Percentiles rank a stretch among this genome's conserved stretches.
phyloP scores from a whole-genome alignment of 1,140 invertebrate genomes.

The Calliopsis andreniformis region DNA sequence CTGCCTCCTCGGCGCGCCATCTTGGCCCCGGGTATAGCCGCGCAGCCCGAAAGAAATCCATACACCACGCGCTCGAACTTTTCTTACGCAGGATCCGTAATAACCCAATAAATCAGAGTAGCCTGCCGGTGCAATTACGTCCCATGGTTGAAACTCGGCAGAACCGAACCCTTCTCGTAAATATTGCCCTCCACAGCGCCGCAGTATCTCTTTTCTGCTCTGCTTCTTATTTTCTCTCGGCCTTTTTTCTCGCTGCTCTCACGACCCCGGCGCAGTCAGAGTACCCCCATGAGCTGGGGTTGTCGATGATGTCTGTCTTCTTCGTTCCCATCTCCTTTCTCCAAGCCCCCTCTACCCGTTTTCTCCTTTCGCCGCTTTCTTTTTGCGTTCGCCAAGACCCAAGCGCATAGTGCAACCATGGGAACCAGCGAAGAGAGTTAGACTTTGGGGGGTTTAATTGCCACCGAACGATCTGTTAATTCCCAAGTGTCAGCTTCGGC shows the following conservation, averaged over 20 bases:
- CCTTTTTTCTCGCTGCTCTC: conserved; percentile 62
- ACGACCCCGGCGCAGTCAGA: conserved; percentile 61
- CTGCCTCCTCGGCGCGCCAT: conserved; percentile 22
- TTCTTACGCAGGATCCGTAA: conserved; percentile 74
- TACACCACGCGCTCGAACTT: conserved; percentile 67
- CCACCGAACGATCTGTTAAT: conserved; percentile 76
- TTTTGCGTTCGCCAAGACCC: conserved; percentile 40
- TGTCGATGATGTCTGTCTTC: conserved; percentile 55
- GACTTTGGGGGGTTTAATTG: conserved; percentile 74
- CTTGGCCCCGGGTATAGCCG: conserved; percentile 22
- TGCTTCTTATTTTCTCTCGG: conserved; percentile 21
- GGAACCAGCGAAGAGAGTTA: conserved; percentile 59
- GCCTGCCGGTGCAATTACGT: conserved; percentile 76
- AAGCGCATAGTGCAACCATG: conserved; percentile 59
- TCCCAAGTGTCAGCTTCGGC: conserved; percentile 75
- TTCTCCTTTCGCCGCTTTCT: conserved; percentile 33
- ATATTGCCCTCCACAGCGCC: conserved; percentile 71
- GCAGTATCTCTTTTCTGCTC: conserved; percentile 52
- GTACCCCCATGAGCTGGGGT: conserved; percentile 50
- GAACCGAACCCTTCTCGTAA: conserved; percentile 78
- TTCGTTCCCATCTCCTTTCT: conserved; percentile 16
- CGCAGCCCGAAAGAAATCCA: conserved; percentile 54
- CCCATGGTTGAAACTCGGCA: conserved; percentile 63
- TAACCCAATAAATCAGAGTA: conserved; percentile 79
- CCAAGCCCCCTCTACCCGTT: conserved; percentile 12